These are phyloP conservation scores for Congeria kusceri DNA, from an alignment of 2,888 invertebrate genomes.

Conservation along the genomic window DNA sequence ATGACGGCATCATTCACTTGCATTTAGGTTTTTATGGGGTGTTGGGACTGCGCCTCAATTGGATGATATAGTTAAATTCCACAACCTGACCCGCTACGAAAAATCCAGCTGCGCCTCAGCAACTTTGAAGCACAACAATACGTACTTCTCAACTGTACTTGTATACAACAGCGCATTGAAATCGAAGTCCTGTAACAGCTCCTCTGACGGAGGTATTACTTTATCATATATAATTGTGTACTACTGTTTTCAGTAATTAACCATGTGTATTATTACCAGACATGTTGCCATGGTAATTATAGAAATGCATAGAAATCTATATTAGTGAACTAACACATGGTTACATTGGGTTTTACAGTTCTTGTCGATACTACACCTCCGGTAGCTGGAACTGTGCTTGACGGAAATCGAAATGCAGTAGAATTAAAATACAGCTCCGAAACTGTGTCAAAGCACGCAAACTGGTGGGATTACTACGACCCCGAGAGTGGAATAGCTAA, in stretches of 20 bases:
- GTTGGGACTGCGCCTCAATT: constrained; percentile 61
- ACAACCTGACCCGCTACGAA: constrained; percentile 54
- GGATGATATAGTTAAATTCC: constrained; percentile 64
- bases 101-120: constrained; percentile 61
- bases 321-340: too few species aligned
- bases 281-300: background rate
- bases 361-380: constrained; percentile 68
- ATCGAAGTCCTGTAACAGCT: constrained; percentile 57
- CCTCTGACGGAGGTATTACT: constrained; percentile 70
- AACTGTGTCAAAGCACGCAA: constrained; percentile 56
- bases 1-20: background rate
- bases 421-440: constrained; percentile 64
- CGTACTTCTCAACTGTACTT: constrained; percentile 72
- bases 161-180: constrained; percentile 75
- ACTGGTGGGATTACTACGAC: constrained; percentile 64
- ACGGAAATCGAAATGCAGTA: constrained; percentile 43
- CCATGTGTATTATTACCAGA: background rate
- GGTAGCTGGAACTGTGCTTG: constrained; percentile 54
- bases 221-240: too few species aligned
- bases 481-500: constrained; percentile 66
- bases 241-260: background rate
- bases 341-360: constrained; percentile 38
- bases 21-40: constrained; percentile 64
- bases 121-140: constrained; percentile 64
- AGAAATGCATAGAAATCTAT: background rate